phyloP scores from a whole-genome alignment of 1,140 invertebrate genomes.

The Dendrolimus punctatus region DNA sequence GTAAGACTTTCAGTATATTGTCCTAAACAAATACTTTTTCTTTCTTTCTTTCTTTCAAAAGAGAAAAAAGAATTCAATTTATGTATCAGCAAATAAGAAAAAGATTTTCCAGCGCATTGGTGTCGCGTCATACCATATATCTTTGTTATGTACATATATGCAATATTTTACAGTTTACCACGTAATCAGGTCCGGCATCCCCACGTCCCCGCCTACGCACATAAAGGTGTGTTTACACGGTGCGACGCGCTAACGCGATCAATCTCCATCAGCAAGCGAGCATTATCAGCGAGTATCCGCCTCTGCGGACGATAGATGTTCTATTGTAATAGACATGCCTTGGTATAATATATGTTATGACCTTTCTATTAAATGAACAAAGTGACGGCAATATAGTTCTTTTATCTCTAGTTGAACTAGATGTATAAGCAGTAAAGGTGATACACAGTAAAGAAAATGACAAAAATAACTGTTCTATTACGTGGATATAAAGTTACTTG shows the following conservation, averaged over 20 bases:
- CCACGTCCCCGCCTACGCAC: conserved; percentile 15
- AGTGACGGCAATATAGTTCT: background rate
- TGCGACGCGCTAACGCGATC: conserved; percentile 29
- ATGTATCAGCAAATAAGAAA: too few relatives aligned
- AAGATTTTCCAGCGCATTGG: too few relatives aligned
- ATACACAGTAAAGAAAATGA: too few relatives aligned
- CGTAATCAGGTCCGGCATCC: conserved; percentile 34
- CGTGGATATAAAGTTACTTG: too few relatives aligned
- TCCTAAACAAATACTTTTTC: too few relatives aligned
- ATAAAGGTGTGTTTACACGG: conserved; percentile 46
- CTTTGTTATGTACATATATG: conserved; percentile 7
- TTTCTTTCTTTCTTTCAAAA: too few relatives aligned
- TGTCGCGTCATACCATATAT: too few relatives aligned
- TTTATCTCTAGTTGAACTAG: too few relatives aligned
- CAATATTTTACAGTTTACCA: conserved; percentile 12
- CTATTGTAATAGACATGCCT: conserved; percentile 20
- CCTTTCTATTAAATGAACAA: background rate
- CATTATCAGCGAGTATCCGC: conserved; percentile 47
- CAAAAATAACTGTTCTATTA: too few relatives aligned
- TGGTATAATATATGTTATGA: background rate
- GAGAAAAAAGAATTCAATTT: too few relatives aligned
- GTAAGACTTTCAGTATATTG: too few relatives aligned
- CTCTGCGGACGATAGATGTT: conserved; percentile 11
- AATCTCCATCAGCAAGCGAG: conserved; percentile 55
- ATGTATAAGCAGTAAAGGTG: too few relatives aligned